Evolutionary conservation across 2,888 invertebrate species (phyloP).

Genomic region (Eilema griseolum): DNA sequence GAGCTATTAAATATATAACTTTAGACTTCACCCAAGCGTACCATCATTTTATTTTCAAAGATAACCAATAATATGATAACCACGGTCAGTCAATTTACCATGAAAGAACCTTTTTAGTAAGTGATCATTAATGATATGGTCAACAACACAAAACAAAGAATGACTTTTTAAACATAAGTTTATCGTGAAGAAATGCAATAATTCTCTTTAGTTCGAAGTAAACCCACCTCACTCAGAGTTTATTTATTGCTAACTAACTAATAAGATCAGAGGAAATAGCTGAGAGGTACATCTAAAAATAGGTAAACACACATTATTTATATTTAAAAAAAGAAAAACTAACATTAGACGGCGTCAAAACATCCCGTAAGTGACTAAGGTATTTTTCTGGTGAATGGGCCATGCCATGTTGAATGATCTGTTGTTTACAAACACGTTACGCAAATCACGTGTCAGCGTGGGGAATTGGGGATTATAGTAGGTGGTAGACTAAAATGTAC

Average conservation of each 20-base stretch:
- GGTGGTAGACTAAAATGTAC: slow-evolving; percentile 5
- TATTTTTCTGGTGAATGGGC: slow-evolving; percentile 18
- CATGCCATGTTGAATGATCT: slow-evolving; percentile 7
- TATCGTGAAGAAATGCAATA: slow-evolving; percentile 23
- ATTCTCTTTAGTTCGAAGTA: slow-evolving; percentile 44
- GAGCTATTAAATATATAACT: too few relatives aligned
- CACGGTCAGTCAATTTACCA: slow-evolving; percentile 37
- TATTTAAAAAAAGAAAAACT: slow-evolving; percentile 1
- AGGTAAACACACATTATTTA: slow-evolving; percentile 1
- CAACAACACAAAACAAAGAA: slow-evolving; percentile 49
- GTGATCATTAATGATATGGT: slow-evolving; percentile 29
- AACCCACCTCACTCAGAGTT: slow-evolving; percentile 36
- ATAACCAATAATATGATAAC: slow-evolving; percentile 32
- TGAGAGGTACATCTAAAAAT: not conserved
- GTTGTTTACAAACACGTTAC: slow-evolving; percentile 4
- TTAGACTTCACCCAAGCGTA: too few relatives aligned
- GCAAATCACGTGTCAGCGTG: slow-evolving; percentile 13
- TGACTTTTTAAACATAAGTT: slow-evolving; percentile 2
- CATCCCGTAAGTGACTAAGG: slow-evolving; percentile 15
- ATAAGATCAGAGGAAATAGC: not conserved
- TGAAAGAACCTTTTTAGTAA: slow-evolving; percentile 47
- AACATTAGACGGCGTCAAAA: slow-evolving; percentile 16
- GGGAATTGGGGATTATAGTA: slow-evolving; percentile 1
- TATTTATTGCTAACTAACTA: slow-evolving; percentile 52
- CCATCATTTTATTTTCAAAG: too few relatives aligned